phyloP scores from a whole-genome alignment of 1,140 invertebrate species.

The Sitobion miscanthi region DNA sequence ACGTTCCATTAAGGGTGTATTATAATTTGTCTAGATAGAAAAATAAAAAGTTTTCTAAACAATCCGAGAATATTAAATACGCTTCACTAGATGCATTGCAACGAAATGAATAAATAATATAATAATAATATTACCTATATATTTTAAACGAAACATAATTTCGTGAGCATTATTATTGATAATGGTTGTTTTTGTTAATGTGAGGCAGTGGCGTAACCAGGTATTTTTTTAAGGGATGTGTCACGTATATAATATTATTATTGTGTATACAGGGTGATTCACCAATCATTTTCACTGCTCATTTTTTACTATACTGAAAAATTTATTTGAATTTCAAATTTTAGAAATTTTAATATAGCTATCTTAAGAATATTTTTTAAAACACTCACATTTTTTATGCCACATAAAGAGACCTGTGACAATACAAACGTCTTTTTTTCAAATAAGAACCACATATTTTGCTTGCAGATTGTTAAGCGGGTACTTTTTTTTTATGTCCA shows the following conservation, averaged over 20 bases:
- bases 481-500: too few species aligned
- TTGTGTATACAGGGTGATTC: too few species aligned
- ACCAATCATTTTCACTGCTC: too few species aligned
- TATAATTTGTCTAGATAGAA: background rate
- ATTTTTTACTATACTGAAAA: background rate
- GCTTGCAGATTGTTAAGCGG: too few species aligned
- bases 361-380: background rate
- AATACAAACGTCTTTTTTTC: too few species aligned
- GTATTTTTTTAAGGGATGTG: background rate
- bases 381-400: too few species aligned
- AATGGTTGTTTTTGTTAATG: background rate
- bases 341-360: too few species aligned
- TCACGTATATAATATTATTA: background rate
- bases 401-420: too few species aligned
- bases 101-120: background rate
- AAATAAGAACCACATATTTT: too few species aligned
- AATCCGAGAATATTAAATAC: background rate
- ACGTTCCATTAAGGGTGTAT: background rate
- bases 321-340: background rate
- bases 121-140: background rate
- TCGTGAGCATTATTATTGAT: background rate
- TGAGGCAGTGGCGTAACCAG: background rate
- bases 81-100: background rate
- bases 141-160: background rate
- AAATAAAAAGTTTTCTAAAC: slow-evolving; percentile 13